These are phyloP conservation scores for Canis aureus DNA, from an alignment of 2,113 vertebrate genomes.

Conservation along the genomic window DNA sequence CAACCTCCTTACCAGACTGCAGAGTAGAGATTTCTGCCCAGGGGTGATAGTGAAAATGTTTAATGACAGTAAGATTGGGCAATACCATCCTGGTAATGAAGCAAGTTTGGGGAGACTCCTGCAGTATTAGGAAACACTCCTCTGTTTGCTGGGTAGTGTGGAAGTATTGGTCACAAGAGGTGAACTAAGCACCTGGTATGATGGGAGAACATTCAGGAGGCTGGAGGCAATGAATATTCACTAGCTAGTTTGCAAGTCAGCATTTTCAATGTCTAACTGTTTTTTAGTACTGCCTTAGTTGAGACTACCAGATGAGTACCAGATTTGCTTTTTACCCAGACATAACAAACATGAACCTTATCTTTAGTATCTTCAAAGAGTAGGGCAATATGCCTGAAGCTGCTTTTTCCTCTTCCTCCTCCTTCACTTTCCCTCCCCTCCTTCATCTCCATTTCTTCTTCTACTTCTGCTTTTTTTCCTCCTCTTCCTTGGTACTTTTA, in stretches of 20 bases:
- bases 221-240: background rate
- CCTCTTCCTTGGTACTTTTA: background rate
- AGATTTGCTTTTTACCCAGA: slow-evolving; percentile 8
- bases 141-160: background rate
- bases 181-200: background rate
- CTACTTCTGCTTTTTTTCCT: background rate
- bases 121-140: background rate
- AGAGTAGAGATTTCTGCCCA: background rate
- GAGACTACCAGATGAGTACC: slow-evolving; percentile 7
- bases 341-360: background rate
- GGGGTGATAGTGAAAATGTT: background rate
- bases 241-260: background rate
- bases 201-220: background rate
- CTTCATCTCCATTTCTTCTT: background rate
- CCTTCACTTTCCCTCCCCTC: background rate
- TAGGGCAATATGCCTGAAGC: background rate
- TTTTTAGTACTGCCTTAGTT: background rate
- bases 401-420: background rate
- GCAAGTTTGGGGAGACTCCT: background rate
- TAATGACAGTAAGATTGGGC: background rate
- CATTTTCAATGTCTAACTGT: background rate
- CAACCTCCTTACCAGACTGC: background rate
- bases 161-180: background rate
- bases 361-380: slow-evolving; percentile 36
- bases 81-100: background rate